Conservation (phyloP, 2,888 invertebrate species). For the Drosophila silvestris region DNA sequence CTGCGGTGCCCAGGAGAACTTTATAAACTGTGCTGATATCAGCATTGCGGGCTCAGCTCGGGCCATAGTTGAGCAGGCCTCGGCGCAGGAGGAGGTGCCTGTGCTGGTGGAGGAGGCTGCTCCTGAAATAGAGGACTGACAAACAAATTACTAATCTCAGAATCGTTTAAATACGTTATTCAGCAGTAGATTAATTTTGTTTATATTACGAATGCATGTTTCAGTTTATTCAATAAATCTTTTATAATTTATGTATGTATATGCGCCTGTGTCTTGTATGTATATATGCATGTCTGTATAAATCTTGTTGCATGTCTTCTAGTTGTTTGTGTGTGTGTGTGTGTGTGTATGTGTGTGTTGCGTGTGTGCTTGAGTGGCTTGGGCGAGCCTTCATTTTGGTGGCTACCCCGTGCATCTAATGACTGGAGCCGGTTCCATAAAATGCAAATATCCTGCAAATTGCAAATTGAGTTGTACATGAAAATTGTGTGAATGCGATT, state of each 20-base stretch:
- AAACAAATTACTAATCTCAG: conserved; percentile 13
- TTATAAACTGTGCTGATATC: conserved; percentile 86
- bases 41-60: conserved; percentile 57
- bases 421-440: conserved; percentile 24
- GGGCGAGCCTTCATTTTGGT: conserved; percentile 8
- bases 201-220: conserved; percentile 64
- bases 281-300: conserved; percentile 37
- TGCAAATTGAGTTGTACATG: conserved; percentile 13
- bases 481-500: conserved; percentile 28
- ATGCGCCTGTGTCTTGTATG: conserved; percentile 41
- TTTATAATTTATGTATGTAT: conserved; percentile 56
- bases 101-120: neutral
- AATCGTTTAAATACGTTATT: no score
- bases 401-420: conserved; percentile 43
- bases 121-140: neutral
- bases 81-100: conserved; percentile 27
- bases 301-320: conserved; percentile 37
- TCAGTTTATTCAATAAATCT: conserved; percentile 76
- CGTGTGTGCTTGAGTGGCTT: conserved; percentile 12
- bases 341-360: conserved; percentile 16
- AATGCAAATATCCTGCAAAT: conserved; percentile 36
- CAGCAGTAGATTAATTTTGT: no score
- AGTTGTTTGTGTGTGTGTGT: conserved; percentile 15
- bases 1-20: conserved; percentile 86
- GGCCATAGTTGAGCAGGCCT: conserved; percentile 29